These are phyloP conservation scores for Acanthosepion lycidas DNA, from an alignment of 2,888 invertebrate species.

Conservation along the genomic window DNA sequence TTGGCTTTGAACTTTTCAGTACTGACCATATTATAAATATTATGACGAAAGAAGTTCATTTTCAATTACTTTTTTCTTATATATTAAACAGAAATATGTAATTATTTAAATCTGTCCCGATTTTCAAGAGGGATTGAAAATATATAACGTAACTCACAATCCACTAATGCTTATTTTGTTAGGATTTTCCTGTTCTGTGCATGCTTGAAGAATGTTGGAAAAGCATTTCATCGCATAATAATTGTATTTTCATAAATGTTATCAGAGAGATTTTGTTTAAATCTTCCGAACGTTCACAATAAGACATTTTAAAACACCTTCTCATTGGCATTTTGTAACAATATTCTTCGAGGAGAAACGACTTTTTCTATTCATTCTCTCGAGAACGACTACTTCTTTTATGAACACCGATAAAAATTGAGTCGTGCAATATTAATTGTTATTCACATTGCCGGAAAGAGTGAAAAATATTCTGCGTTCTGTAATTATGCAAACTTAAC, in stretches of 20 bases:
- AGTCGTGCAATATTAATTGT: not conserved
- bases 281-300: not conserved
- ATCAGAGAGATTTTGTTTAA: not conserved
- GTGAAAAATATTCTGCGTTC: not conserved
- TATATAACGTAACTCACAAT: not conserved
- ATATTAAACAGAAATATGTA: not conserved
- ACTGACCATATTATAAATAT: no score
- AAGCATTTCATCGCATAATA: not conserved
- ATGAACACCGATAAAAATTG: not conserved
- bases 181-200: not conserved
- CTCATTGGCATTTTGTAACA: no score
- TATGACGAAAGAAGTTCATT: not conserved
- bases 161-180: no score
- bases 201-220: not conserved
- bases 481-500: not conserved
- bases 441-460: not conserved
- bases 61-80: not conserved
- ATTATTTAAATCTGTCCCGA: not conserved
- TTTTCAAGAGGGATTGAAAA: not conserved
- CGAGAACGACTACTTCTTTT: not conserved
- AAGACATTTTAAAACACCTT: no score
- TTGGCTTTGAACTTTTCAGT: no score
- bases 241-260: not conserved
- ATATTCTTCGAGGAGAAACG: no score
- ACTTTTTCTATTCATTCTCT: not conserved